A percentile compares a stretch with the other conserved stretches of the same genome.
Evolutionary conservation across 2,888 invertebrate genomes (phyloP).

Genomic region (Hanleya hanleyi): DNA sequence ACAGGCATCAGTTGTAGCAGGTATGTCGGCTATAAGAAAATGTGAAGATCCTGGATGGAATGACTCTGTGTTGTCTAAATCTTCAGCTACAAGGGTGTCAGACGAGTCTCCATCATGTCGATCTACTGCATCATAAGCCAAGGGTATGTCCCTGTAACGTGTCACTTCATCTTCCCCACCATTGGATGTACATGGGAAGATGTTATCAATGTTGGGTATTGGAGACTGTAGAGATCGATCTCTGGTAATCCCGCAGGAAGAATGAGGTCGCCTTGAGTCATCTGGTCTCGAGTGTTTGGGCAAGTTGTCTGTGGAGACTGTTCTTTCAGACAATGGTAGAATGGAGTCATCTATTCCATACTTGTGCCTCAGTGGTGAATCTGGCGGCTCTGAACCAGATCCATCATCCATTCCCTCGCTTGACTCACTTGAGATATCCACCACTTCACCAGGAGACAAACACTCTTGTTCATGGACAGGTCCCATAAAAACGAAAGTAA

Average conservation of each 20-base stretch:
- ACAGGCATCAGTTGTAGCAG: background rate
- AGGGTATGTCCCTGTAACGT: background rate
- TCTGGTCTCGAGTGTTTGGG: slow-evolving; percentile 21
- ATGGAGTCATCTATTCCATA: slow-evolving; percentile 51
- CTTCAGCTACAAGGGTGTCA: background rate
- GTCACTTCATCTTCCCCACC: background rate
- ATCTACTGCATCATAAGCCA: background rate
- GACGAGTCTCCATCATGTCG: background rate
- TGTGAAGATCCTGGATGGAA: too few species aligned
- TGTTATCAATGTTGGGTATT: background rate
- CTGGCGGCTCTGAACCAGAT: slow-evolving; percentile 16
- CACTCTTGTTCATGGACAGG: slow-evolving; percentile 24
- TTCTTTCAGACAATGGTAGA: slow-evolving; percentile 41
- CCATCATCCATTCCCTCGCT: slow-evolving; percentile 1
- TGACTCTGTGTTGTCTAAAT: background rate
- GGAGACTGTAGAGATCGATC: background rate
- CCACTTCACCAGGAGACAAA: slow-evolving; percentile 5
- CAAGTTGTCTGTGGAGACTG: slow-evolving; percentile 56
- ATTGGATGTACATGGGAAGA: background rate
- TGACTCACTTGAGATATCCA: background rate
- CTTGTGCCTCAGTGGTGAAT: slow-evolving; percentile 43
- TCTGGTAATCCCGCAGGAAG: background rate
- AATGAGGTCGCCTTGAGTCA: background rate
- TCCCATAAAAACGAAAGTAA: slow-evolving; percentile 16
- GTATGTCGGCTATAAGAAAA: background rate